Base-by-base conservation (phyloP, 2,113 vertebrate species). In the Galemys pyrenaicus region DNA sequence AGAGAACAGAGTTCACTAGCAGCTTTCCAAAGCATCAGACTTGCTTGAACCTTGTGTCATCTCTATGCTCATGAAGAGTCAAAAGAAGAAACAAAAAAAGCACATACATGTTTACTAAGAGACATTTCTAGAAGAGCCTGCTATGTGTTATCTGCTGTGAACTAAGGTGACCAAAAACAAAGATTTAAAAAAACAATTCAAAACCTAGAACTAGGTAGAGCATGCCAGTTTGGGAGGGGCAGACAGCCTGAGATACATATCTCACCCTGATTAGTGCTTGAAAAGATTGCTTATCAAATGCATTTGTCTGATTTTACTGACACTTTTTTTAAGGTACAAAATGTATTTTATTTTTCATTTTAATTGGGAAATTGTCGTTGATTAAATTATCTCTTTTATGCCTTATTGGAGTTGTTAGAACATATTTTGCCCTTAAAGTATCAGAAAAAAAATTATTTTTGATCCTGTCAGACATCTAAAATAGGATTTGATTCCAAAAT, bases 301-400 rank as follows among this genome's bases (percentile, higher is more conserved):
- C 15, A 71, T 71, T 46, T 94, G 1, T 85, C 44, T 92, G 68
- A 87, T 82, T 81, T n/a, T 49, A 35, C 30, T 80, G 30, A 39
- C 30, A 56, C 41, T 79, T 84, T 35, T 16, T 64, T 58, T 71
- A 44, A 94, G 26, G 32, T 37, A 82, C 32, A 71, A 67, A 79
- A 58, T 89, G 44, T 22, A 73, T 94, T 60, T 56, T 65, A 64
- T 82, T 77, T 77, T 65, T 78, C 17, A 73, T 87, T 92, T 95
- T 75, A 41, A 65, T 74, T 87, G 37, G n/a, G 22, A 41, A 82
- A 41, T 87, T 90, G 64, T 77, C 82, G 11, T 68, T 92, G 26
- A 90, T 84, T 94, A 46, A 75, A 67, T 74, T 62, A 22, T n/a
- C 28, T 37, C 5, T 78, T 28, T 58, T 68, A 64, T 56, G 60